These are phyloP conservation scores for Glareola pratincola DNA, from an alignment of 2,113 vertebrate species.

Conservation along the genomic window DNA sequence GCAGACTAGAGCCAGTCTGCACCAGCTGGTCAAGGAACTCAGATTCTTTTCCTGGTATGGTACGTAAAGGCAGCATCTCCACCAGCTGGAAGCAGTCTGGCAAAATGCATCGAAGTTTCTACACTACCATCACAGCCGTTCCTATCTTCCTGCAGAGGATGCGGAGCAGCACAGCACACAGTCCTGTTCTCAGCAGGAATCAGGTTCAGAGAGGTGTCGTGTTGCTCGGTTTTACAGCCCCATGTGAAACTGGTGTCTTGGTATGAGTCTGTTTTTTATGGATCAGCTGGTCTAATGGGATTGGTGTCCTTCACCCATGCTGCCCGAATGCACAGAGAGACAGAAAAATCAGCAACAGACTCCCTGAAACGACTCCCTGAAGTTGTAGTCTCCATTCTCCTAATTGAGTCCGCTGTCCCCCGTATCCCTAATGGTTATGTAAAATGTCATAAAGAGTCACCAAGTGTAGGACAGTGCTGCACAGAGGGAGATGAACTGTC, in stretches of 20 bases:
- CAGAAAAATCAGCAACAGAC: not conserved
- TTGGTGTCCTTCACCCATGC: not conserved
- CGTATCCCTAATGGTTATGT: not conserved
- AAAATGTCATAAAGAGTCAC: not conserved
- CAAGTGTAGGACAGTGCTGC: not conserved
- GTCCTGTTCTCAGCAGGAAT: not conserved
- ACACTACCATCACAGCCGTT: not conserved
- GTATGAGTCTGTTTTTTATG: not conserved
- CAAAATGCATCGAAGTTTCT: not conserved
- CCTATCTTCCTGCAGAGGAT: accelerated
- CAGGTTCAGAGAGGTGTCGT: not conserved
- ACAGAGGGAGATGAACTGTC: not conserved
- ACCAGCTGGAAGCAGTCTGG: not conserved
- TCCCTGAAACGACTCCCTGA: not conserved
- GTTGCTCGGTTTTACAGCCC: not conserved
- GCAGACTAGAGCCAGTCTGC: not conserved
- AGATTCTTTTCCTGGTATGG: not conserved
- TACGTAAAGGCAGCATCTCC: not conserved
- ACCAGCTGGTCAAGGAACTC: not conserved
- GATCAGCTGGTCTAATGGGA: not conserved
- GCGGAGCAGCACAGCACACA: not conserved
- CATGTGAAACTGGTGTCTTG: not conserved
- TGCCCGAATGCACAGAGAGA: not conserved
- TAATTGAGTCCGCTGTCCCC: not conserved
- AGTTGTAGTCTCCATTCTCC: not conserved